phyloP scores from a whole-genome alignment of 2,113 vertebrate species.

The Electrona antarctica region DNA sequence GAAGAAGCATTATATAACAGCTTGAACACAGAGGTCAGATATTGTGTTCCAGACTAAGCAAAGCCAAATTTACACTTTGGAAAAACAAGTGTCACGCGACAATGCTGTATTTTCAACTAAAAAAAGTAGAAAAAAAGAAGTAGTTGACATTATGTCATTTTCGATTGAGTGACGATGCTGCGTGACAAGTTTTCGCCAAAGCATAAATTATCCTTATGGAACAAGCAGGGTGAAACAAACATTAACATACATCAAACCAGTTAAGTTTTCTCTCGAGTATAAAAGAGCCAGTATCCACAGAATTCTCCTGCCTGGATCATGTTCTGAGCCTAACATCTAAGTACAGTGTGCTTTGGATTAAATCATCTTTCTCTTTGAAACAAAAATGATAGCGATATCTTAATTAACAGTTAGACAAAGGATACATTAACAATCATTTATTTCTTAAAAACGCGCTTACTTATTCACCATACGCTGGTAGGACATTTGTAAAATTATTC shows the following conservation, averaged over 20 bases:
- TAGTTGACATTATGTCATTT: too few relatives aligned
- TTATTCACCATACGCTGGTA: conserved; percentile 83
- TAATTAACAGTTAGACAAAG: conserved; percentile 64
- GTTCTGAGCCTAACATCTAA: conserved; percentile 81
- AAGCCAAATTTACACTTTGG: too few relatives aligned
- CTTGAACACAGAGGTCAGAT: conserved; percentile 61
- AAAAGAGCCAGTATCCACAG: conserved; percentile 78
- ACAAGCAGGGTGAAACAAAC: conserved; percentile 73
- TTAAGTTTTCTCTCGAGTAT: conserved; percentile 71
- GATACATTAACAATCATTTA: conserved; percentile 60
- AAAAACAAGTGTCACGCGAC: too few relatives aligned
- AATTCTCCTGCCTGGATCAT: conserved; percentile 82
- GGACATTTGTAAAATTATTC: conserved; percentile 83
- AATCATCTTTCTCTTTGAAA: conserved; percentile 62
- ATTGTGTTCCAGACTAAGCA: conserved; percentile 56
- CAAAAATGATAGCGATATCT: conserved; percentile 51
- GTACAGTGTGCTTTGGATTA: conserved; percentile 91
- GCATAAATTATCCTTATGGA: conserved; percentile 25
- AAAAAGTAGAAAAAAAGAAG: too few relatives aligned
- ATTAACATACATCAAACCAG: conserved; percentile 66
- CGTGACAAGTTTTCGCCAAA: too few relatives aligned
- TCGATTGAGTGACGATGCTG: too few relatives aligned
- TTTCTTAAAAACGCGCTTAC: conserved; percentile 78
- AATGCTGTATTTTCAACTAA: too few relatives aligned
- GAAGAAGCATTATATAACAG: conserved; percentile 54